Base-by-base conservation (phyloP, 1,140 invertebrate genomes). In the Bursaphelenchus mucronatus region DNA sequence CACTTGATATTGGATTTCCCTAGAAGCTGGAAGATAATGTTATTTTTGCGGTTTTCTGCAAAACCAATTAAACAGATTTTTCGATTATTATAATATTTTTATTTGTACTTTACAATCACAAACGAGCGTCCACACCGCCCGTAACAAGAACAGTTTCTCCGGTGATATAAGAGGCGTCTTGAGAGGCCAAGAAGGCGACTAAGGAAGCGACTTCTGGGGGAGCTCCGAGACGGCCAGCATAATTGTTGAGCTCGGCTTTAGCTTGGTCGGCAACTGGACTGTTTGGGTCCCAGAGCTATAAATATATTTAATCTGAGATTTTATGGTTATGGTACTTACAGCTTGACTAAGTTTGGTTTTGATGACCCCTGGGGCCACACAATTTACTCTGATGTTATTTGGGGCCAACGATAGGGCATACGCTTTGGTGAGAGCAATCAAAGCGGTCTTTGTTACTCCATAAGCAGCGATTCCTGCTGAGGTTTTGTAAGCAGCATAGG, bases 161-260 rank as follows among this genome's bases (percentile, higher is more conserved):
- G 59, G 92, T 97, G 41, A 97, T 87, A 78, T 93, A 97, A 10
- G 87, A 87, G 11, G 92, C 89, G 85, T 97, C 93, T 64, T 92
- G 87, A 0, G 91, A 94, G 40, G 87, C 89, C 51, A 97, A 83
- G 82, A 93, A 97, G 44, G 92, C 88, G 15, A 90, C 91, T 46
- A 89, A 83, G 1, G 88, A 88, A 43, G 82, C 81, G 79, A 94
- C 89, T 78, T 97, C 92, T 45, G 89, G 83, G 13, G 90, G 86
- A 64, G 86, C 82, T n/a, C 84, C 86, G 68, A 86, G 71, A n/a
- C 54, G 13, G 4, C 30, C n/a, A 13, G 39, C 13, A n/a, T 39
- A 55, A 73, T 63, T 56, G 8, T 45, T 47, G 8, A 78, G 52
- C 9, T 17, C 46, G 15, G 3, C 64, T 19, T 63, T 55, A 21